Base-by-base conservation (phyloP, 2,888 invertebrate species). In the Alcis repandata region DNA sequence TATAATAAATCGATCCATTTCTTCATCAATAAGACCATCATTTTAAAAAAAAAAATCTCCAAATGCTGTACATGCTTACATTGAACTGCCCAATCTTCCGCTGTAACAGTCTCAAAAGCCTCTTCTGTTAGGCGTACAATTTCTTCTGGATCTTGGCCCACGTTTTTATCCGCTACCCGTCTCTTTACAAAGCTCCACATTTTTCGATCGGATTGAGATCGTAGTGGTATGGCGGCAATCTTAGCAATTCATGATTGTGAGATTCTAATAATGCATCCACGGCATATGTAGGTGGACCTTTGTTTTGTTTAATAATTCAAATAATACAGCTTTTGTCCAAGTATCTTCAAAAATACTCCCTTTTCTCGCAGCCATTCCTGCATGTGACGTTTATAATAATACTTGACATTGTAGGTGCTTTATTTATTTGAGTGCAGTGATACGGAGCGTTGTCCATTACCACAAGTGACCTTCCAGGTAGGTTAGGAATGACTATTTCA, bases 171-270 rank as follows among this genome's bases (percentile, higher is more conserved):
- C 13, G 74, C 72, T 32, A 76, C 59, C 36, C 59, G 58, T 67
- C 64, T 66, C 32, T 71, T 76, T 48, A 69, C 45, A 57, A 72
- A 45, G 38, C 69, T 67, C 73, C 68, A 74, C 19, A 73, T 72
- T 41, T 63, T 58, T 73, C 67, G 15, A 72, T 72, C 22, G 71
- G 38, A 20, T 52, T 52, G 2, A 52, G 20, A 36, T 52, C 52
- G 60, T 69, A 73, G 40, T 70, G 70, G 49, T 71, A 70, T 58
- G 70, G 66, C 22, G 70, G 71, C 19, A 72, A 54, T 46, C 45
- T 67, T 52, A 69, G 19, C 48, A 72, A 58, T 65, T 72, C 32
- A 63, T 69, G 52, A 38, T n/a, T 9, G n/a, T 52, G 36, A 19
- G 19, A 10, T 52, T 52, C 15, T 13, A 52, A 20, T 20, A 52